A percentile compares a stretch with the other conserved stretches of the same genome.
Conservation (phyloP, 2,113 vertebrate species). For the Rostratula benghalensis region DNA sequence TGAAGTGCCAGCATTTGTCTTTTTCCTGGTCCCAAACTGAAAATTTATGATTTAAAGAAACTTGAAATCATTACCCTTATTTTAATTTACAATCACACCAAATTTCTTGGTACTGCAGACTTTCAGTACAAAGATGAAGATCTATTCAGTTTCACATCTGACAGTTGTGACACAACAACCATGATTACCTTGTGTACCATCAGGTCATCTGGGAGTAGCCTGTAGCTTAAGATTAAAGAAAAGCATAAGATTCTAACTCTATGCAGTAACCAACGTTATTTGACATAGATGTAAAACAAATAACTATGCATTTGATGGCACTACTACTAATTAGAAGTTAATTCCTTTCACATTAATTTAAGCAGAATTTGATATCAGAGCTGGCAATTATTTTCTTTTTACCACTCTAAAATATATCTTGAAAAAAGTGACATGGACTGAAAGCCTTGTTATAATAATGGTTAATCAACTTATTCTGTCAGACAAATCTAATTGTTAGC, state of each 20-base stretch:
- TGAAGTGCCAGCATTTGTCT: neutral
- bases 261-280: neutral
- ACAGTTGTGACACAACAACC: accelerated
- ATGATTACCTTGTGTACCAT: neutral
- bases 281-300: neutral
- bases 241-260: neutral
- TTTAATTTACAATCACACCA: neutral
- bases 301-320: neutral
- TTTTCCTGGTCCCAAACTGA: neutral
- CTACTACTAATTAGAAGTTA: neutral
- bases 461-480: neutral
- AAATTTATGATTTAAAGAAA: neutral
- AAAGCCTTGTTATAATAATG: neutral
- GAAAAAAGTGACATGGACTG: neutral
- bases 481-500: neutral
- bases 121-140: neutral
- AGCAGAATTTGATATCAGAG: neutral
- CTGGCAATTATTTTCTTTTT: neutral
- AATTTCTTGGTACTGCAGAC: neutral
- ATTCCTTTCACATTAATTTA: neutral
- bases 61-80: neutral
- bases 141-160: neutral
- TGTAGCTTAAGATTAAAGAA: neutral
- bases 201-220: neutral
- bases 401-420: neutral